Conservation (phyloP, 1,140 invertebrate species). For the Tetramorium simillimum region DNA sequence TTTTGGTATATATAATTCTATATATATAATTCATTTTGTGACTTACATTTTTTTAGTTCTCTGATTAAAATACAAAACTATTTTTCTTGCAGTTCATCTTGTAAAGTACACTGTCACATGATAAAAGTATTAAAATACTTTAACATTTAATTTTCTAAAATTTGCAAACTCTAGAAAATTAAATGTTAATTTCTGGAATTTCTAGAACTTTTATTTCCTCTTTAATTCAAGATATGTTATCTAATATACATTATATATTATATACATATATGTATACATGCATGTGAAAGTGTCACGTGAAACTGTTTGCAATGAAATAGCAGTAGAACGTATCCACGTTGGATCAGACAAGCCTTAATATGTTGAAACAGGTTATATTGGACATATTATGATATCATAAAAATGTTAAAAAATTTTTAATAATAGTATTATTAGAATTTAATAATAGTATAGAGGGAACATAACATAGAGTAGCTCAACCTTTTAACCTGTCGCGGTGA, state of each 20-base stretch:
- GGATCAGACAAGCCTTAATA: conserved; percentile 29
- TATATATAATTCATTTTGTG: too few species aligned
- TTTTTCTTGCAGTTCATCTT: neutral
- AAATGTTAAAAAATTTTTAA: neutral
- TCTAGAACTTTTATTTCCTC: neutral
- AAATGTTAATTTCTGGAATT: too few species aligned
- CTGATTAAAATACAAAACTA: neutral
- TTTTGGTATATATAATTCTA: neutral
- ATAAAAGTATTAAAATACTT: neutral
- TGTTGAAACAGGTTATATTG: neutral
- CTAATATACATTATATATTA: neutral
- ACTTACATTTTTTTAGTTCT: neutral
- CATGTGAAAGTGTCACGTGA: neutral
- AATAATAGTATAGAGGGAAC: neutral
- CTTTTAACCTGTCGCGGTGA: neutral
- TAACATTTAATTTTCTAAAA: neutral
- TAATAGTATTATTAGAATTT: neutral
- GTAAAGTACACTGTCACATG: neutral
- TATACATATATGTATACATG: neutral
- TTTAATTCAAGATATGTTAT: neutral
- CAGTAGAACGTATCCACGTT: conserved; percentile 40
- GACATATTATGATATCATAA: neutral
- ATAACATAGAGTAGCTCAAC: neutral
- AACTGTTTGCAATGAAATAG: neutral
- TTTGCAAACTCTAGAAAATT: too few species aligned